These are phyloP conservation scores for Drosophila oshimai DNA, from an alignment of 1,140 invertebrate species.

Conservation along the genomic window DNA sequence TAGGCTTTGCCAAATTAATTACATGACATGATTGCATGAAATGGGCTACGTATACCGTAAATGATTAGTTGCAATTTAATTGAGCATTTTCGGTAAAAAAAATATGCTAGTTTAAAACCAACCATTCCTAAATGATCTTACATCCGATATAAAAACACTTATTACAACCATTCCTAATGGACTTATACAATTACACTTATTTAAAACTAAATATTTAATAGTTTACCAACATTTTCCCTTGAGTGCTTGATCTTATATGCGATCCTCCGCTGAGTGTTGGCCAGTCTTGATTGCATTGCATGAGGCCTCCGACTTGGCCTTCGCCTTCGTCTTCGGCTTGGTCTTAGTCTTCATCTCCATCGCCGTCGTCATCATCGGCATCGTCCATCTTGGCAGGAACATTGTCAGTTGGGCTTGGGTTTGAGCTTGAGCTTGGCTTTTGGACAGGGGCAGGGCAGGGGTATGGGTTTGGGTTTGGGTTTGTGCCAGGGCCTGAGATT, in stretches of 20 bases:
- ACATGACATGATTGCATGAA: no score
- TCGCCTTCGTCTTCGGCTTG: slow-evolving; percentile 26
- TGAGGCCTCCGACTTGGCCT: slow-evolving; percentile 21
- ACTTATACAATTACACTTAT: no score
- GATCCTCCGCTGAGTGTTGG: slow-evolving; percentile 39
- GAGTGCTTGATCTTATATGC: slow-evolving; percentile 13
- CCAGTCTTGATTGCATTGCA: slow-evolving; percentile 62
- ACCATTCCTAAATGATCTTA: no score
- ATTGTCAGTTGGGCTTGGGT: slow-evolving; percentile 49
- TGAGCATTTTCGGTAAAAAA: no score
- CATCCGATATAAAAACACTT: no score
- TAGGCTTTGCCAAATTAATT: no score
- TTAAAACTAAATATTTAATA: no score
- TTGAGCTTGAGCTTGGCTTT: slow-evolving; percentile 25
- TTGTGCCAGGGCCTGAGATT: slow-evolving; percentile 39
- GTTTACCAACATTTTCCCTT: neutral
- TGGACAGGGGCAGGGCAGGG: no score
- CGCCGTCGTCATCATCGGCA: slow-evolving; percentile 33
- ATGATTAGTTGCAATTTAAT: no score
- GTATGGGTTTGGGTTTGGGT: slow-evolving; percentile 1
- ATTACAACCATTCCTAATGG: no score
- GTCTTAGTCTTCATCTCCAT: slow-evolving; percentile 14
- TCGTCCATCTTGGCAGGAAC: slow-evolving; percentile 72
- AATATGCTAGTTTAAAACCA: no score
- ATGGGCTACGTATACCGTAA: no score